Evolutionary conservation across 2,888 invertebrate genomes (phyloP), one percentile per base, ranked within the genome.

Genomic region (Oeneis ivallda): DNA sequence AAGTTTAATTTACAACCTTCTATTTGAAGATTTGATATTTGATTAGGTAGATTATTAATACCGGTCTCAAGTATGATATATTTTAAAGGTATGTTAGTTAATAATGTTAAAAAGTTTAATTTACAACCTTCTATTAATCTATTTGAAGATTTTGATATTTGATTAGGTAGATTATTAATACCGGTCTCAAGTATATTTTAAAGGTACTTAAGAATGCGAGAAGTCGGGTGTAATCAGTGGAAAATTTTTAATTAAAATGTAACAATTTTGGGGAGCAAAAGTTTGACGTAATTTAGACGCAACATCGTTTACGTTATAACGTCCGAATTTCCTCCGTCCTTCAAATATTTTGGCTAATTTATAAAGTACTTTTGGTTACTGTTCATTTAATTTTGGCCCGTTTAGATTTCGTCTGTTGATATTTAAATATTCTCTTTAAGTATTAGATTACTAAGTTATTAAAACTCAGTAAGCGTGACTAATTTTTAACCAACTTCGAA

Each of bases 201-300:
- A 13, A 10, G 37, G 15, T 17, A 59, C 34, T 59, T 47, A 47
- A 59, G 32, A 57, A n/a, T 32, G 57, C 57, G 32, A 43, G 26
- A 57, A 43, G 57, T 57, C 19, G n/a, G 10, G 15, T 41, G 37
- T 49, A 49, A 63, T 41, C 6, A 39, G 8, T 19, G 57, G 49
- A 41, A 32, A 39, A 7, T 26, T 45, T 49, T 57, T 57, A 63
- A 63, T 63, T 63, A 63, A 63, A 62, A 63, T 39, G 57, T 57
- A 37, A 34, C 47, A 49, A 57, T 47, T 63, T 57, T 47, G 11
- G 19, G 15, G 19, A 26, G 53, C 26, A 32, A 49, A 54, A 63
- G 56, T 63, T 63, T 26, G 49, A 26, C 26, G 39, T 57, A 57
- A 57, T 63, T 63, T 57, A 57, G 56, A 63, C 34, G 59, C 15